Base-by-base conservation (phyloP, 2,888 invertebrate genomes). In the Neocrepidodera transversa region DNA sequence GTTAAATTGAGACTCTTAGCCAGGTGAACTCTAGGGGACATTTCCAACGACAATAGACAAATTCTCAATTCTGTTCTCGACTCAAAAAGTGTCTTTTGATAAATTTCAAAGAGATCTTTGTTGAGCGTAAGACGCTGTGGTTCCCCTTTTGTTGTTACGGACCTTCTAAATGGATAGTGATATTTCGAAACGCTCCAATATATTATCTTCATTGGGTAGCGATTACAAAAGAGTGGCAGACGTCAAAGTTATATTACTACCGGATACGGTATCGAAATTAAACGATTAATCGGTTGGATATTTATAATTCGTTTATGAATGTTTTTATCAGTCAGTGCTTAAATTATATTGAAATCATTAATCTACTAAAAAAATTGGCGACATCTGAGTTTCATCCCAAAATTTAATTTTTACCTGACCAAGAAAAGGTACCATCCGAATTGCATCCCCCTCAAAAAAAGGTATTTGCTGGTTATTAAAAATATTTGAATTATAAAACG, bases 1-100 rank as follows among this genome's bases (percentile, higher is more conserved):
- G 51, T n/a, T 35, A 17, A 36, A 36, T 16, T 18, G 42, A 54
- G 18, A 53, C 48, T 40, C 51, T 35, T 26, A 68, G 60, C 73
- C 74, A 74, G 73, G 74, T 71, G 74, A 74, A 71, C 69, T 68
- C 71, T 66, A 60, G 66, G 66, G 66, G 68, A 66, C 68, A 60
- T 58, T 61, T 54, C 32, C 43, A 26, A 47, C 63, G 52, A 69
- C 69, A 74, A 73, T 69, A 64, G 73, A 71, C 70, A 67, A 73
- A 73, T 71, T 69, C 70, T 70, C 68, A 70, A 70, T 68, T 70
- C 70, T 65, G 64, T 60, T 65, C 60, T 51, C 47, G 47, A 42
- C 36, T 53, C 53, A 36, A 68, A 71, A 70, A 71, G 67, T 73
- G 71, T 73, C 75, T 71, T 54, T 73, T 74, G 71, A 68, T 64